These are phyloP conservation scores for Thinocorus orbignyianus DNA, from an alignment of 2,113 vertebrate genomes.

Conservation along the genomic window DNA sequence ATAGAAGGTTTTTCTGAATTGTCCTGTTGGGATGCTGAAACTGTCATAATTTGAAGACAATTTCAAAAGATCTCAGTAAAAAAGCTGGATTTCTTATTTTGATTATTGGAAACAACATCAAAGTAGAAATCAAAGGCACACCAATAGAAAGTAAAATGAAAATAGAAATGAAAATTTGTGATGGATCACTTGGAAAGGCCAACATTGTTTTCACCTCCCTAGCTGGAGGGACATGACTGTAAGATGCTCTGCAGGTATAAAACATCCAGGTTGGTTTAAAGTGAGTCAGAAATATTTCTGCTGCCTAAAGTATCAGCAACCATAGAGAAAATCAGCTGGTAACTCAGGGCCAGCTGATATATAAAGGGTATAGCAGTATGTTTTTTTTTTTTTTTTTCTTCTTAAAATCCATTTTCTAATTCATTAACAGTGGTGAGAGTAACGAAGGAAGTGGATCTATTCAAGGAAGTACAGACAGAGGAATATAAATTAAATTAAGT, in stretches of 20 bases:
- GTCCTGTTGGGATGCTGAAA: neutral
- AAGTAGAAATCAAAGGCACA: slow-evolving; percentile 23
- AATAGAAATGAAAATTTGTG: slow-evolving; percentile 36
- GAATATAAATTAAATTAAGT: neutral
- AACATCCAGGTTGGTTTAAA: neutral
- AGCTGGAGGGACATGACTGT: neutral
- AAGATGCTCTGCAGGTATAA: slow-evolving; percentile 33
- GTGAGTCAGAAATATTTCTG: slow-evolving; percentile 13
- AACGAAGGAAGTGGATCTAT: neutral
- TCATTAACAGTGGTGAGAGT: neutral
- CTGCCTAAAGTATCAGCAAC: neutral
- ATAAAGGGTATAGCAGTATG: neutral
- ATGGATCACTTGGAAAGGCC: slow-evolving; percentile 42
- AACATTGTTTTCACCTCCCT: slow-evolving; percentile 12
- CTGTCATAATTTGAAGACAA: neutral
- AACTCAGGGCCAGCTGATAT: neutral
- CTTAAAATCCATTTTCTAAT: neutral
- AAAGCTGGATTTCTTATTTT: slow-evolving; percentile 10
- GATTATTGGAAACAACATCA: slow-evolving; percentile 26
- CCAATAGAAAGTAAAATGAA: neutral
- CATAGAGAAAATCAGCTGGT: neutral
- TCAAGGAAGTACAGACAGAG: neutral
- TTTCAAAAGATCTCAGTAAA: neutral
- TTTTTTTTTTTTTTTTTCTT: neutral
- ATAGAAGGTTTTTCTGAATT: neutral